Evolutionary conservation across 2,888 invertebrate species (phyloP).

Genomic region (Drosophila testacea): DNA sequence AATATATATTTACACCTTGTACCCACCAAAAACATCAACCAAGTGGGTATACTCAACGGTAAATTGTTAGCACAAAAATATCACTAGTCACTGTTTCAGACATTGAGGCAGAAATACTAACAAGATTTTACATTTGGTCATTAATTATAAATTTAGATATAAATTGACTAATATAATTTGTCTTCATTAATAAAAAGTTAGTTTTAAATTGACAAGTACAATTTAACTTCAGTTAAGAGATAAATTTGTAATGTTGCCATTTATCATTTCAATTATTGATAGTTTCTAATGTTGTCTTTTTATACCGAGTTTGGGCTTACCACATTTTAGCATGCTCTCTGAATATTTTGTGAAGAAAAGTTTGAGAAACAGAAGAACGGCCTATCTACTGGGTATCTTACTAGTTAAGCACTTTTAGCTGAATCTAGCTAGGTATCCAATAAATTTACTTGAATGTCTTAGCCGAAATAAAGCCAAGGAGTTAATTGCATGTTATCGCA

Average conservation of each 20-base stretch:
- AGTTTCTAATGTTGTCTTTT: too few relatives aligned
- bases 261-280: too few relatives aligned
- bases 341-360: background rate
- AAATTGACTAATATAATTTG: too few relatives aligned
- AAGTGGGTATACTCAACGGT: background rate
- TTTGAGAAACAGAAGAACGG: background rate
- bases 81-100: too few relatives aligned
- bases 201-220: background rate
- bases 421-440: slow-evolving; percentile 16
- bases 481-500: slow-evolving; percentile 66
- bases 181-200: background rate
- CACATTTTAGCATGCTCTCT: background rate
- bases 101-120: too few relatives aligned
- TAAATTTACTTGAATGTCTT: slow-evolving; percentile 49
- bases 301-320: background rate
- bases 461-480: slow-evolving; percentile 37
- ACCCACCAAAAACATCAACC: background rate
- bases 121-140: too few relatives aligned
- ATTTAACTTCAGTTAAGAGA: too few relatives aligned
- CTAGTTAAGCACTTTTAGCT: background rate
- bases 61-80: too few relatives aligned
- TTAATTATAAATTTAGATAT: too few relatives aligned
- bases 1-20: slow-evolving; percentile 17
- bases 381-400: background rate
- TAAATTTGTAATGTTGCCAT: too few relatives aligned